These are phyloP conservation scores for Rhagoletis zephyria DNA, from an alignment of 1,140 invertebrate genomes.

Conservation along the genomic window DNA sequence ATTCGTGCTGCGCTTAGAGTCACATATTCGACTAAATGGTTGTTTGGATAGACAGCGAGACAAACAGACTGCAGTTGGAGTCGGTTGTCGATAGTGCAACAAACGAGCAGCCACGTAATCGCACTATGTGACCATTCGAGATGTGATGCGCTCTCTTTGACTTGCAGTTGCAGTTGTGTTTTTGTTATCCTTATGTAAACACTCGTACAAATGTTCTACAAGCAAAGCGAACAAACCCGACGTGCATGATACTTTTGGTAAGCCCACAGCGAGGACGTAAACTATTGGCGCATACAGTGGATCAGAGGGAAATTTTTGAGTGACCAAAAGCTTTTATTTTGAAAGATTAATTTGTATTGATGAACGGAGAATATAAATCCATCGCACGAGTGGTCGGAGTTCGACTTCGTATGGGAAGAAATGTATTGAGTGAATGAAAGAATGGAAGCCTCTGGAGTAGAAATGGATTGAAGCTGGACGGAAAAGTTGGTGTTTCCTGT, in stretches of 20 bases:
- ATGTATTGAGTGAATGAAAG: too few species aligned
- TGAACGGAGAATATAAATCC: too few species aligned
- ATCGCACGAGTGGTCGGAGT: too few species aligned
- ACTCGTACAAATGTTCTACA: slow-evolving; percentile 39
- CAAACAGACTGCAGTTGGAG: slow-evolving; percentile 37
- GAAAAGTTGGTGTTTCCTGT: too few species aligned
- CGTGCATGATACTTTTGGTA: background rate
- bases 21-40: background rate
- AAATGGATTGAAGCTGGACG: too few species aligned
- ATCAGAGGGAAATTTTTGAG: background rate
- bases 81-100: slow-evolving; percentile 20
- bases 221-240: background rate
- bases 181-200: slow-evolving; percentile 40
- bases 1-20: background rate
- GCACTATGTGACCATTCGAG: slow-evolving; percentile 37
- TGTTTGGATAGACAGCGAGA: slow-evolving; percentile 20
- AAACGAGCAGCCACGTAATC: slow-evolving; percentile 44
- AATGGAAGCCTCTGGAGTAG: too few species aligned
- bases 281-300: background rate
- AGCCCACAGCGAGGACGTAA: background rate
- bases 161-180: slow-evolving; percentile 37
- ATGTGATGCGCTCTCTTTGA: slow-evolving; percentile 36
- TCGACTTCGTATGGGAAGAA: too few species aligned
- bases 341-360: too few species aligned
- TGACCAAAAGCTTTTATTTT: too few species aligned